phyloP scores from a whole-genome alignment of 2,888 invertebrate species.

The Stegana nigrithorax region DNA sequence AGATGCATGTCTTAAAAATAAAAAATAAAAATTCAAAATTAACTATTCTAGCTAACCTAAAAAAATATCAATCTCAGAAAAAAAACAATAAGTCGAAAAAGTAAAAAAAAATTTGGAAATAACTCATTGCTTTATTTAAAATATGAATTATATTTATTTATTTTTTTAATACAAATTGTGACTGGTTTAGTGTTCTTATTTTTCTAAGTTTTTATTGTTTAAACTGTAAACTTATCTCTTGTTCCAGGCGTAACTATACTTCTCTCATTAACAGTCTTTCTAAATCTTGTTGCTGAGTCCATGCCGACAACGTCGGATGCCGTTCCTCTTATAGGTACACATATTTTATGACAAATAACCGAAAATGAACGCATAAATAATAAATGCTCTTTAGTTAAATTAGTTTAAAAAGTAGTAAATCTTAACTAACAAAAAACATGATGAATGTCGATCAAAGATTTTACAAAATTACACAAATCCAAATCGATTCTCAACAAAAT shows the following conservation, averaged over 20 bases:
- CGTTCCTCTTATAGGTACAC: conserved; percentile 84
- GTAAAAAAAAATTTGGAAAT: conserved; percentile 27
- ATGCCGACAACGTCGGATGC: conserved; percentile 90
- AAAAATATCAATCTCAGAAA: conserved; percentile 19
- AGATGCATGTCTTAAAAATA: conserved; percentile 46
- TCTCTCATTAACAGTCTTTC: conserved; percentile 97
- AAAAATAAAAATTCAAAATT: conserved; percentile 13
- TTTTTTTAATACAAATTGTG: conserved; percentile 27
- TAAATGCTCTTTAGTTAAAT: conserved; percentile 56
- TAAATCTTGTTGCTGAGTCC: conserved; percentile 97
- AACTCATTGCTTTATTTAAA: conserved; percentile 27
- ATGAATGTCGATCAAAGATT: conserved; percentile 17
- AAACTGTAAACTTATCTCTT: conserved; percentile 58
- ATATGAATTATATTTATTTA: neutral
- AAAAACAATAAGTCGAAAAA: conserved; percentile 29
- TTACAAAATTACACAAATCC: neutral
- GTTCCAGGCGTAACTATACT: conserved; percentile 94
- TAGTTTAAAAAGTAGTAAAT: conserved; percentile 56
- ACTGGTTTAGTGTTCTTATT: conserved; percentile 44
- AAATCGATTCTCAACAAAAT: conserved; percentile 33
- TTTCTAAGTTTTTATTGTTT: conserved; percentile 45
- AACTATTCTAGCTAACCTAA: neutral
- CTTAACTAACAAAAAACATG: conserved; percentile 29
- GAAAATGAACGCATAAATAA: conserved; percentile 17
- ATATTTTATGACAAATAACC: conserved; percentile 39